Conservation (phyloP, 2,113 vertebrate species). For the Paradisaea rubra region DNA sequence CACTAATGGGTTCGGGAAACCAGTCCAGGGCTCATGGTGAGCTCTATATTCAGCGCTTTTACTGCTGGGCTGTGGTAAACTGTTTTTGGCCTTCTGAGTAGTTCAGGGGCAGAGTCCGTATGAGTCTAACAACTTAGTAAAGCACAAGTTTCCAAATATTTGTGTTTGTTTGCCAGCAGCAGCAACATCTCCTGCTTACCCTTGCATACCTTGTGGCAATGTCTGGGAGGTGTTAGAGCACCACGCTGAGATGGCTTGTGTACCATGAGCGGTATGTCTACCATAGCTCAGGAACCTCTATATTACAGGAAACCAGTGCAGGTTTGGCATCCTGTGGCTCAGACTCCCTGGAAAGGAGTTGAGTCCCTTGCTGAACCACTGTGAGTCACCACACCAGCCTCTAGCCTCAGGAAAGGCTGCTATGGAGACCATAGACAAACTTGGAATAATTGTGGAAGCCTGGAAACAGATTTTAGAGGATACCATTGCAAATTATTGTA, state of each 20-base stretch:
- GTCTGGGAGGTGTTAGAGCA: not conserved
- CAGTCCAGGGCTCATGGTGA: not conserved
- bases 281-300: not conserved
- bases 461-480: not conserved
- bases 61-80: not conserved
- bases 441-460: conserved; percentile 6
- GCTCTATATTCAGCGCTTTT: not conserved
- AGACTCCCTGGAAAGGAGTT: not conserved
- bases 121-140: not conserved
- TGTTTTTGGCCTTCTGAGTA: not conserved
- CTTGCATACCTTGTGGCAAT: accelerated
- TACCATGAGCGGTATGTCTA: accelerated
- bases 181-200: not conserved
- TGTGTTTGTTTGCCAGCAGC: not conserved
- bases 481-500: not conserved
- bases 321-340: conserved; percentile 30
- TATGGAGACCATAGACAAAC: not conserved
- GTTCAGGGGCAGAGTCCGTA: not conserved
- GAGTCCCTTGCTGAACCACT: not conserved
- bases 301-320: conserved; percentile 40
- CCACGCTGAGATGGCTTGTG: not conserved
- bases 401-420: not conserved
- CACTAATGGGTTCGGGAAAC: not conserved
- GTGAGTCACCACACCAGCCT: not conserved
- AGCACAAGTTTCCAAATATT: not conserved